A percentile compares a stretch with the other conserved stretches of the same genome.
Conservation (phyloP, 2,888 invertebrate genomes). For the Eupithecia centaureata region DNA sequence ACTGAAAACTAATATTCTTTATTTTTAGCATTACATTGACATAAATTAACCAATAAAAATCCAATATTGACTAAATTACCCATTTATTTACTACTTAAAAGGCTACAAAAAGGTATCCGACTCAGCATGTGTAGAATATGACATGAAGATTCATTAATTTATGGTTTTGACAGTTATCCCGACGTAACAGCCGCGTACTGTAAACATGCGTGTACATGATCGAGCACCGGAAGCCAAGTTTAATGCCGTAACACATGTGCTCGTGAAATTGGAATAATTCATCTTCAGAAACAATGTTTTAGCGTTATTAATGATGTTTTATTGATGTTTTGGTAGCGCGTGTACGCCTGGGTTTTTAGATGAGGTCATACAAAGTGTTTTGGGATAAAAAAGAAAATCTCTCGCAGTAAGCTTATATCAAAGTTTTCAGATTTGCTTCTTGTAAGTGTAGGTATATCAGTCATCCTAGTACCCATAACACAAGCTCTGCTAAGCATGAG, state of each 20-base stretch:
- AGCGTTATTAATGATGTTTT: conserved; percentile 22
- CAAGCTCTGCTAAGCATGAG: no score
- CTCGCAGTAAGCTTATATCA: neutral
- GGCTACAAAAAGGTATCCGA: no score
- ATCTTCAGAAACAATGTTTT: conserved; percentile 11
- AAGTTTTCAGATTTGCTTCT: neutral
- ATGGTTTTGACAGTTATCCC: neutral
- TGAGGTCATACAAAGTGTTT: neutral
- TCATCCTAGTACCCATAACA: no score
- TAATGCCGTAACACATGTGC: conserved; percentile 38
- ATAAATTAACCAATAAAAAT: no score
- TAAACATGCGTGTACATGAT: conserved; percentile 29
- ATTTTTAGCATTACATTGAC: no score
- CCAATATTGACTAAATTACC: no score
- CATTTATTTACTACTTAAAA: no score
- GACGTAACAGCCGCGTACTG: neutral
- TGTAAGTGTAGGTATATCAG: no score
- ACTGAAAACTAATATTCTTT: no score
- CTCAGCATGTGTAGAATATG: no score
- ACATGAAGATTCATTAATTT: neutral
- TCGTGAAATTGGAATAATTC: conserved; percentile 20
- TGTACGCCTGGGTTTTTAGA: neutral
- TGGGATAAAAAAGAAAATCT: neutral
- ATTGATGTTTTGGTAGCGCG: conserved; percentile 1
- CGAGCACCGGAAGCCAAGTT: conserved; percentile 39